A percentile compares a stretch with the other conserved stretches of the same genome.
phyloP scores from a whole-genome alignment of 2,888 invertebrate genomes.

The Leptinotarsa haldemani region DNA sequence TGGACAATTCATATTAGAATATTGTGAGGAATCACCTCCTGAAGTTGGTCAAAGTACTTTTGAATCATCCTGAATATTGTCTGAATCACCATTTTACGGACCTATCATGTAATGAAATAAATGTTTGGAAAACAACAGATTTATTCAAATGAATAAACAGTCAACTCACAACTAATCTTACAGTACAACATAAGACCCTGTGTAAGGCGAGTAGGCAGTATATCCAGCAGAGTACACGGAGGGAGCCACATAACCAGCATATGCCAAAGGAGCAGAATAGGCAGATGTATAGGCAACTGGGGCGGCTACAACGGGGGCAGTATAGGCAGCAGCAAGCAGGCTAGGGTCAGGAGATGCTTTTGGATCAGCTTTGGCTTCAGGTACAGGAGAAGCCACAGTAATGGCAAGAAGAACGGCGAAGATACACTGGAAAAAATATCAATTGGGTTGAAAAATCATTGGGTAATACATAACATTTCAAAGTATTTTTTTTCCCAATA shows the following conservation, averaged over 20 bases:
- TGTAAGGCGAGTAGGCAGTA: constrained; percentile 25
- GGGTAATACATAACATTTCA: not conserved
- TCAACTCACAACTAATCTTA: constrained; percentile 3
- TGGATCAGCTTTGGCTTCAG: constrained; percentile 38
- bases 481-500: no score
- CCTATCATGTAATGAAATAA: no score
- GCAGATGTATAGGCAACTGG: constrained; percentile 36
- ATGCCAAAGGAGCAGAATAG: constrained; percentile 34
- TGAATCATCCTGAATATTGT: no score
- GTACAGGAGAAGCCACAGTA: constrained; percentile 39
- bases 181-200: constrained; percentile 23
- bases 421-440: constrained; percentile 36
- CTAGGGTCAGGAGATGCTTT: constrained; percentile 34
- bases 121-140: no score
- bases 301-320: constrained; percentile 35
- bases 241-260: constrained; percentile 37
- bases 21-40: no score
- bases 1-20: no score
- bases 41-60: no score
- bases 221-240: constrained; percentile 40
- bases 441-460: not conserved
- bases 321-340: constrained; percentile 40
- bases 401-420: constrained; percentile 44
- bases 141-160: no score
- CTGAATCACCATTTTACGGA: no score